These are phyloP conservation scores for Patella pellucida DNA, from an alignment of 2,888 invertebrate genomes.

Conservation along the genomic window DNA sequence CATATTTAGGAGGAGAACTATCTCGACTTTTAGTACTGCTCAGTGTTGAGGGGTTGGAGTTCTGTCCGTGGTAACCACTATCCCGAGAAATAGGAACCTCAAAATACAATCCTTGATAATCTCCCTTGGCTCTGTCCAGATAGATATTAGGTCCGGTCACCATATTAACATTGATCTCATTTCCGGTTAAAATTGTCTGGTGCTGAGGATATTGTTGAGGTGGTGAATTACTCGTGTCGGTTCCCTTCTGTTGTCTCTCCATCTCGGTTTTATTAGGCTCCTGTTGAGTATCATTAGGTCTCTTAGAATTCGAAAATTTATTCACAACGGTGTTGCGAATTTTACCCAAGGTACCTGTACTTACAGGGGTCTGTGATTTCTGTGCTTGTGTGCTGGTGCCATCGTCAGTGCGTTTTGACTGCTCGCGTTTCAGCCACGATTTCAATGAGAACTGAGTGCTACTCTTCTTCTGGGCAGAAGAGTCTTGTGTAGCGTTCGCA, in stretches of 20 bases:
- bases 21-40: conserved; percentile 35
- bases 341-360: conserved; percentile 47
- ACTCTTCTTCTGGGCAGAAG: conserved; percentile 36
- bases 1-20: conserved; percentile 29
- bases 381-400: conserved; percentile 29
- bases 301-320: conserved; percentile 45
- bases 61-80: conserved; percentile 16
- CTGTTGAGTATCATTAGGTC: conserved; percentile 23
- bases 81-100: conserved; percentile 4
- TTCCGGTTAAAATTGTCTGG: neutral
- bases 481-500: conserved; percentile 11
- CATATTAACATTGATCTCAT: conserved; percentile 3
- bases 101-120: neutral
- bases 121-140: neutral
- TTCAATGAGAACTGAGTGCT: conserved; percentile 54
- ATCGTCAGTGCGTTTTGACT: conserved; percentile 22
- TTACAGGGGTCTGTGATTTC: conserved; percentile 24
- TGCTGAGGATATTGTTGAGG: neutral
- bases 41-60: conserved; percentile 32
- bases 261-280: conserved; percentile 11
- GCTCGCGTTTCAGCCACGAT: conserved; percentile 58
- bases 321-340: conserved; percentile 55
- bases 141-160: conserved; percentile 3
- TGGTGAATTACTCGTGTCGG: neutral
- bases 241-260: conserved; percentile 10